Evolutionary conservation across 2,113 vertebrate genomes (phyloP), one percentile per base, ranked within the genome.

Genomic region (Pterophyllum scalare): DNA sequence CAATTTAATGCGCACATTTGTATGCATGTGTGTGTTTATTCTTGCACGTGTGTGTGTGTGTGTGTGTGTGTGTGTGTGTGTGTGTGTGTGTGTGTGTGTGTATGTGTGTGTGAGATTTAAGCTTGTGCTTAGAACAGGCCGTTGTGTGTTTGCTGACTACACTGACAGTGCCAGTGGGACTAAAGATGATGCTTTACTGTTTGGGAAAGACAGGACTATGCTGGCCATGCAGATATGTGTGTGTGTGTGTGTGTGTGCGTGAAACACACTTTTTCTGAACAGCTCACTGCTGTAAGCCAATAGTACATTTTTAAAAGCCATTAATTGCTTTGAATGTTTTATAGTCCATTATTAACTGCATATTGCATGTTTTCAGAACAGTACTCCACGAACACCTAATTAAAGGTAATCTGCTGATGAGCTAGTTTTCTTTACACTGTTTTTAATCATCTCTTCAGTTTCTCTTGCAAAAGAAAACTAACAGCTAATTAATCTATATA

Each of bases 181-280:
- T 40, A 12, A 80, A 31, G 88, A 80, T 84, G 86, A 89, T 88
- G 62, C 75, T 57, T 81, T 75, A 57, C 65, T 86, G 83, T 82
- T 17, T 78, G 70, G 59, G 77, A 64, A 78, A 40, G 40, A 75
- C 19, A 57, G 72, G 24, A 86, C 24, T 75, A 65, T 72, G 59
- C 22, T 62, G 54, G 19, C 59, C 84, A 46, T 65, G 9, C 22
- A 65, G 82, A 64, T 75, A 64, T 61, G 31, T 59, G 24, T 75
- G 46, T 74, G 57, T 60, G 56, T 57, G 49, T 61, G 77, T 75
- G 72, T 61, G 38, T 62, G n/a, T 75, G 9, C 26, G 19, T 74
- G 65, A 52, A 64, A 40, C 20, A 5, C 6, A 24, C 10, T 31
- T 31, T 70, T 67, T 67, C 64, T 28, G 8, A 49, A 49, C 40